These are phyloP conservation scores for Rattus rattus DNA, from an alignment of 2,113 vertebrate species.

Conservation along the genomic window DNA sequence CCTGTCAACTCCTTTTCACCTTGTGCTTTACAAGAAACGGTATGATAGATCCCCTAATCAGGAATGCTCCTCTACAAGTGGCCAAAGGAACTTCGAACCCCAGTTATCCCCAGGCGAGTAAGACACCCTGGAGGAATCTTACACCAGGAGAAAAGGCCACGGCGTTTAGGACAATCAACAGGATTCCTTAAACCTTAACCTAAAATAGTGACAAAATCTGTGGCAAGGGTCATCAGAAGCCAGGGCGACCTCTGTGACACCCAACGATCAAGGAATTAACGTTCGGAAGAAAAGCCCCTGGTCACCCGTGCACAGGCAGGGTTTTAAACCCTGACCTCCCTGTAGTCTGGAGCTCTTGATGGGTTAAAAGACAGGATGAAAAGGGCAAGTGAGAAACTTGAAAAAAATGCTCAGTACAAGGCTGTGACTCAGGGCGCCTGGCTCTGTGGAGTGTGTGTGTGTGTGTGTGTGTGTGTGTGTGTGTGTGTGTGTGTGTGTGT, in stretches of 20 bases:
- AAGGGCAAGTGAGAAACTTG: slow-evolving; percentile 40
- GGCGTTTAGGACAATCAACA: neutral
- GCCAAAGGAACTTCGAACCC: neutral
- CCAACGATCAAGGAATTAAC: neutral
- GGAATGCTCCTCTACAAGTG: neutral
- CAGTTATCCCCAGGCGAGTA: neutral
- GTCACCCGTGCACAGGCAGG: no score
- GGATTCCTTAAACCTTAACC: slow-evolving; percentile 19
- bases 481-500: no score
- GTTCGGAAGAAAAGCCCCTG: slow-evolving; percentile 9
- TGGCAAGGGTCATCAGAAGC: slow-evolving; percentile 8
- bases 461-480: no score
- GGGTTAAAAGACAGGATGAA: slow-evolving; percentile 35
- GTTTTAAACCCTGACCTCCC: slow-evolving; percentile 18
- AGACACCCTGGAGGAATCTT: slow-evolving; percentile 14
- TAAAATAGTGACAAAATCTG: slow-evolving; percentile 25
- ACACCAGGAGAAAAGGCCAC: slow-evolving; percentile 40
- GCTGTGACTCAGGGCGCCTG: neutral
- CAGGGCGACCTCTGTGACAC: neutral
- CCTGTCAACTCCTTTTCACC: neutral
- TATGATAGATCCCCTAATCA: neutral
- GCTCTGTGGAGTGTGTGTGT: neutral
- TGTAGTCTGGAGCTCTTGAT: slow-evolving; percentile 32
- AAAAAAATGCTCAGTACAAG: neutral
- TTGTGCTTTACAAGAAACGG: neutral